These are phyloP conservation scores for Macrostomum lignano DNA, from an alignment of 1,140 invertebrate genomes.

Conservation along the genomic window DNA sequence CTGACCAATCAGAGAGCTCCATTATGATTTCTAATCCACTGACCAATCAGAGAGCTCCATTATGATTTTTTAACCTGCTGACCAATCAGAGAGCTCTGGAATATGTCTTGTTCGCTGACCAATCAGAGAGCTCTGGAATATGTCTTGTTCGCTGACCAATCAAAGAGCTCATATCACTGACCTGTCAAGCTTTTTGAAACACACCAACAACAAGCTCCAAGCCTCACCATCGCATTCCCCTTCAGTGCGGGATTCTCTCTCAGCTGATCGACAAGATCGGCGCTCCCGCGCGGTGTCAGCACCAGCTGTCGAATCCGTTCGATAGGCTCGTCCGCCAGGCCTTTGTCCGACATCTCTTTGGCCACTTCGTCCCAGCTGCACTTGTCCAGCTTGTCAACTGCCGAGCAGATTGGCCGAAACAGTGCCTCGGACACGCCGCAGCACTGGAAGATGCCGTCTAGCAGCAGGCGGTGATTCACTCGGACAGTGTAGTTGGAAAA, in stretches of 20 bases:
- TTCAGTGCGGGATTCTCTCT: slow-evolving; percentile 36
- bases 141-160: too few species aligned
- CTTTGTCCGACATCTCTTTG: slow-evolving; percentile 76
- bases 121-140: too few species aligned
- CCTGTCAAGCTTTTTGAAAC: too few species aligned
- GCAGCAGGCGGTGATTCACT: slow-evolving; percentile 59
- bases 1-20: too few species aligned
- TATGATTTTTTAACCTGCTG: too few species aligned
- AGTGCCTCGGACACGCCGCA: slow-evolving; percentile 63
- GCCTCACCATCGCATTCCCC: slow-evolving; percentile 31
- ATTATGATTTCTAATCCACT: too few species aligned
- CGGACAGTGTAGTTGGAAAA: slow-evolving; percentile 67
- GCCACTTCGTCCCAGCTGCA: slow-evolving; percentile 67
- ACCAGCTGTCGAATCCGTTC: slow-evolving; percentile 76
- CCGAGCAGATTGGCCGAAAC: slow-evolving; percentile 73
- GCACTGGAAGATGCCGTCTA: slow-evolving; percentile 85
- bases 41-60: too few species aligned
- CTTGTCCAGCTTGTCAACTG: slow-evolving; percentile 97
- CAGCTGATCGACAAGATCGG: slow-evolving; percentile 44
- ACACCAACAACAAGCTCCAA: too few species aligned
- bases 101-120: too few species aligned
- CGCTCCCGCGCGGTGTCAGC: slow-evolving; percentile 35
- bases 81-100: too few species aligned
- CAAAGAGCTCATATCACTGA: too few species aligned
- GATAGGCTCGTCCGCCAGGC: slow-evolving; percentile 43